Evolutionary conservation across 2,113 vertebrate species (phyloP).

Genomic region (Sinocyclocheilus rhinocerous): DNA sequence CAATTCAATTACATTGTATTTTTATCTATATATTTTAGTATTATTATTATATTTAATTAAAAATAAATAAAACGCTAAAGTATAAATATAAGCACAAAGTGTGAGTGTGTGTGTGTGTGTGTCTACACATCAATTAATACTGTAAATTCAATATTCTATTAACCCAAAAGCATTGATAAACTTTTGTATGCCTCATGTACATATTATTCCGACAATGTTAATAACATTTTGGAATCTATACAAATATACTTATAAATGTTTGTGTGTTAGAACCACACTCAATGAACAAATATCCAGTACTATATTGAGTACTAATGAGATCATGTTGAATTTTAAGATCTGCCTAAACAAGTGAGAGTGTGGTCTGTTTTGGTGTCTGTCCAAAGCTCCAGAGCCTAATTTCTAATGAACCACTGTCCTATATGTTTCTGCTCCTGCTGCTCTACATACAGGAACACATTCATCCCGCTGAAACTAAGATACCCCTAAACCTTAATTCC

Average conservation of each 20-base stretch:
- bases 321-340: constrained; percentile 7
- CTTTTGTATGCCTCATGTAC: not conserved
- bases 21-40: no score
- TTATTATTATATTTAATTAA: no score
- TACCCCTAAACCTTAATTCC: constrained; percentile 34
- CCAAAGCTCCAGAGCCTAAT: constrained; percentile 2
- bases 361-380: not conserved
- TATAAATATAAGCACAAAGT: no score
- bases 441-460: constrained; percentile 44
- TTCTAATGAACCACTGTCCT: constrained; percentile 36
- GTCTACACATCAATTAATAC: no score
- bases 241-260: not conserved
- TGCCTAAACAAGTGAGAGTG: not conserved
- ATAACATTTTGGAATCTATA: not conserved
- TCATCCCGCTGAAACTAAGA: constrained; percentile 15
- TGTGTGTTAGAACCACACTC: not conserved
- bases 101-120: no score
- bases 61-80: no score
- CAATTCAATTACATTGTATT: no score
- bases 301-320: not conserved
- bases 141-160: not conserved
- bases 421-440: constrained; percentile 21
- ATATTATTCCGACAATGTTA: not conserved
- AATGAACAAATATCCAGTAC: not conserved
- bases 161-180: not conserved